Evolutionary conservation across 2,797 vertebrate species (phyloP).

Genomic region (Lepilemur ruficaudatus): DNA sequence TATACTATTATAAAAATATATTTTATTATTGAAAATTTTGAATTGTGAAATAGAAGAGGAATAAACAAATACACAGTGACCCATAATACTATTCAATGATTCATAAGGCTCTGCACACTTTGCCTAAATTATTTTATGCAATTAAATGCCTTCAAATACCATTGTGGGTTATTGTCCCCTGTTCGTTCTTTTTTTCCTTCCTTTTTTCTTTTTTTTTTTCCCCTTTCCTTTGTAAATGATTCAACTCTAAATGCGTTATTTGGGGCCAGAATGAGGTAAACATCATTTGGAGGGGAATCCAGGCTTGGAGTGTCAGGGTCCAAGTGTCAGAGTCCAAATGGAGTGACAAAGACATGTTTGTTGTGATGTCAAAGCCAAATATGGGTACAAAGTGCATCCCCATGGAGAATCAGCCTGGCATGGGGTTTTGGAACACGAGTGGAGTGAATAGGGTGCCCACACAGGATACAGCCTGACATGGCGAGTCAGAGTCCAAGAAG

Average conservation of each 20-base stretch:
- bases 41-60: neutral
- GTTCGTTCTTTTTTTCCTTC: neutral
- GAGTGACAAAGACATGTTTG: neutral
- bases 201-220: neutral
- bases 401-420: neutral
- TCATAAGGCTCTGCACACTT: neutral
- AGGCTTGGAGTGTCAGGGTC: neutral
- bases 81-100: neutral
- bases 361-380: neutral
- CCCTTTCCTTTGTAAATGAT: neutral
- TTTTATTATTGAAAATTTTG: neutral
- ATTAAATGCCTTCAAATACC: neutral
- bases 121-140: neutral
- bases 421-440: neutral
- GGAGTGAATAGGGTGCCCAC: neutral
- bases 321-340: neutral
- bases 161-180: neutral
- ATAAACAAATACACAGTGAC: neutral
- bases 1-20: neutral
- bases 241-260: neutral
- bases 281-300: neutral
- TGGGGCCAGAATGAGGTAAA: neutral
- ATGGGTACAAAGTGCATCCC: neutral
- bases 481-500: no score
- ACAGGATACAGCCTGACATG: no score